These are phyloP conservation scores for Bos javanicus DNA, from an alignment of 2,113 vertebrate species.

Conservation along the genomic window DNA sequence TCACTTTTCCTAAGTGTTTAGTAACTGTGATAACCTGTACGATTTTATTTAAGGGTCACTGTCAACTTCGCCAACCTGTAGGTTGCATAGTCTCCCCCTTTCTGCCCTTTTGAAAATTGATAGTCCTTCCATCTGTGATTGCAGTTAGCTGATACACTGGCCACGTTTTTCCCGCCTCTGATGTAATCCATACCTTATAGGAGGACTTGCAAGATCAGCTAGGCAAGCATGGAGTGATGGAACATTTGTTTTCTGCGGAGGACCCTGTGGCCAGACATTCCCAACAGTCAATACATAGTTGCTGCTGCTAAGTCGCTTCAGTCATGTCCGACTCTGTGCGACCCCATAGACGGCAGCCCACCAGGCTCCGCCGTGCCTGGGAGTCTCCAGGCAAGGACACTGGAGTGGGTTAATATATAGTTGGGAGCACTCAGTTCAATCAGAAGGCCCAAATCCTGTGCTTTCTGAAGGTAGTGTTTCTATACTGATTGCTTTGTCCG, in stretches of 20 bases:
- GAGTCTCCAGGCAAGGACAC: too few relatives aligned
- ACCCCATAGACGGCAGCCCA: too few relatives aligned
- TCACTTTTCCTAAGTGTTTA: background rate
- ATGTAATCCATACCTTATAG: background rate
- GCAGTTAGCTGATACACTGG: background rate
- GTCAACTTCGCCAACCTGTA: background rate
- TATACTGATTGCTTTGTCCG: background rate
- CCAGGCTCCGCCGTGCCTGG: too few relatives aligned
- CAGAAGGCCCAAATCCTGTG: background rate
- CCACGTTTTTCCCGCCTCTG: background rate
- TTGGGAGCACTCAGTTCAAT: background rate
- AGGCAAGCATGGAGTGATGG: background rate
- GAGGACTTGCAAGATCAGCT: background rate
- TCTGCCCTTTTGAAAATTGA: background rate
- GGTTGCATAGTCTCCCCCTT: background rate
- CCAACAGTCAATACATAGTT: background rate
- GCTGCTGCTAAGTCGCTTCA: too few relatives aligned
- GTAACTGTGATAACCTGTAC: background rate
- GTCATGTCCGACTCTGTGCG: too few relatives aligned
- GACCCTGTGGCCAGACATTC: background rate
- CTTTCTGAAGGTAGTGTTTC: background rate
- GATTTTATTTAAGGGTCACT: background rate
- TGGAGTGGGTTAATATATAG: background rate
- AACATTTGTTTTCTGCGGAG: background rate
- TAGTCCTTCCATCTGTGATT: background rate